Percentiles rank a stretch among this genome's conserved stretches.
Conservation (phyloP, 2,888 invertebrate species). For the Rhingia campestris region DNA sequence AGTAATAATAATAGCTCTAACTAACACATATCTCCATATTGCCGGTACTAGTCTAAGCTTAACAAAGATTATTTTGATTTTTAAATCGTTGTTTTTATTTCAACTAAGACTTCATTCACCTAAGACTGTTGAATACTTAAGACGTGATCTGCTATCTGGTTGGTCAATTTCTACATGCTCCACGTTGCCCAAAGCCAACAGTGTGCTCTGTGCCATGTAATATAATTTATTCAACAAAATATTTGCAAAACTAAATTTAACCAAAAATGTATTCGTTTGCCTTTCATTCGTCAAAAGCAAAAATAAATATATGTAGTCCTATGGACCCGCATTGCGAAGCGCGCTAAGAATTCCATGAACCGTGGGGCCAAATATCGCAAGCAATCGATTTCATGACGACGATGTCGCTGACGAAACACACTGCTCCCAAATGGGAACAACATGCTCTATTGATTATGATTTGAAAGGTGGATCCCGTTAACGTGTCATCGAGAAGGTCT, state of each 20-base stretch:
- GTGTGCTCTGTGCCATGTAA: background rate
- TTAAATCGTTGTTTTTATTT: no score
- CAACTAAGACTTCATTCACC: no score
- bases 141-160: no score
- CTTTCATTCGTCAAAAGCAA: conserved; percentile 38
- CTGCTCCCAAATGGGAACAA: conserved; percentile 73
- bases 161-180: no score
- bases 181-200: no score
- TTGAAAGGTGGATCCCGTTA: conserved; percentile 78
- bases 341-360: conserved; percentile 59
- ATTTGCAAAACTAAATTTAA: conserved; percentile 1
- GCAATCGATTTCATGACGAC: conserved; percentile 65
- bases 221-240: conserved; percentile 1
- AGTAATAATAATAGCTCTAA: no score
- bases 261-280: conserved; percentile 28
- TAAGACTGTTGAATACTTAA: no score
- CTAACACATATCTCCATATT: no score
- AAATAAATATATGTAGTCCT: conserved; percentile 1
- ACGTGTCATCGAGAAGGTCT: conserved; percentile 78
- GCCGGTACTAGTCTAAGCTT: no score
- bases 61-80: no score
- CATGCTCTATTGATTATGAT: conserved; percentile 74
- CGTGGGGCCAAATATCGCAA: conserved; percentile 62
- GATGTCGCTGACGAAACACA: conserved; percentile 66
- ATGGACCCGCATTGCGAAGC: conserved; percentile 50